These are phyloP conservation scores for Eidolon dupreanum DNA, from an alignment of 2,797 vertebrate genomes.

Conservation along the genomic window DNA sequence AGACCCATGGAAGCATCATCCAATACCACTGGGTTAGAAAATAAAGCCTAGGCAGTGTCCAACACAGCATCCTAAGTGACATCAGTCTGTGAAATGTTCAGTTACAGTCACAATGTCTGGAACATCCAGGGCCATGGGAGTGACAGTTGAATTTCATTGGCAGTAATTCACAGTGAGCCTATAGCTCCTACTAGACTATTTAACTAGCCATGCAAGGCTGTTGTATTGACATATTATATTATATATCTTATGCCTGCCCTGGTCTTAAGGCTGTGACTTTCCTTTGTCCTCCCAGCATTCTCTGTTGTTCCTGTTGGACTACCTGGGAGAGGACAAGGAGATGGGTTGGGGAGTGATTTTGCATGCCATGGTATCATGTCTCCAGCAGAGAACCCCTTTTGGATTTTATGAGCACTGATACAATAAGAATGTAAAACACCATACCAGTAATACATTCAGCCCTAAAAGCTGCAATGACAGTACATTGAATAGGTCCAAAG, in stretches of 20 bases:
- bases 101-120: not conserved
- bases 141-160: not conserved
- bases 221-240: not conserved
- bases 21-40: not conserved
- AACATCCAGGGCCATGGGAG: not conserved
- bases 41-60: not conserved
- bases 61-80: not conserved
- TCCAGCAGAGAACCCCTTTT: not conserved
- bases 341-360: not conserved
- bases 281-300: not conserved
- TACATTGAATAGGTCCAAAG: not conserved
- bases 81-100: not conserved
- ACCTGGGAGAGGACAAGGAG: not conserved
- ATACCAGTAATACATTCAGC: not conserved
- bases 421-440: not conserved
- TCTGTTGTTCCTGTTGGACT: not conserved
- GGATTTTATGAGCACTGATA: not conserved
- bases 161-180: not conserved
- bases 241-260: not conserved
- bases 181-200: not conserved
- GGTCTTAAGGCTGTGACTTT: not conserved
- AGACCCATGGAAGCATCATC: conserved; percentile 1
- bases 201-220: not conserved
- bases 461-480: not conserved
- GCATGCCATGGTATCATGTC: not conserved